These are phyloP conservation scores for Patella ulyssiponensis DNA, from an alignment of 2,888 invertebrate genomes.

Conservation along the genomic window DNA sequence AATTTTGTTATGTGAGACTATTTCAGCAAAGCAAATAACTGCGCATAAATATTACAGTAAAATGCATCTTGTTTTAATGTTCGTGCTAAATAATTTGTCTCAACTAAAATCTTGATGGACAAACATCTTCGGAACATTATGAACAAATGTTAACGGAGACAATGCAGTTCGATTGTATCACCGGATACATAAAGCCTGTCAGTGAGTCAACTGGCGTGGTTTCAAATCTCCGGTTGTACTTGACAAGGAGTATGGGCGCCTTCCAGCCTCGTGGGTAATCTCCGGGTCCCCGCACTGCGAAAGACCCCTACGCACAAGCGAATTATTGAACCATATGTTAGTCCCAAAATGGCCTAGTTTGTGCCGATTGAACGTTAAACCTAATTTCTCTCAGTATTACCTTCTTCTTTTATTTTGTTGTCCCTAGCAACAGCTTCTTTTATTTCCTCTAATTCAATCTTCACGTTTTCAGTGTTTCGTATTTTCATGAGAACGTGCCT, in stretches of 20 bases:
- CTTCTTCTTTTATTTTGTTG: slow-evolving; percentile 34
- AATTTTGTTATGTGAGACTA: too few relatives aligned
- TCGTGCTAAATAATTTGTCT: neutral
- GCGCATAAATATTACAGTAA: too few relatives aligned
- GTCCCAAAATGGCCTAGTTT: too few relatives aligned
- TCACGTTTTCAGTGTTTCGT: slow-evolving; percentile 67
- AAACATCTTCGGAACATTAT: neutral
- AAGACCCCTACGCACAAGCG: too few relatives aligned
- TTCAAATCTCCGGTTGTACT: too few relatives aligned
- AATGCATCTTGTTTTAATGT: neutral
- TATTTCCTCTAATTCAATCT: slow-evolving; percentile 71
- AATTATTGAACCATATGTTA: too few relatives aligned
- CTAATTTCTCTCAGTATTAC: neutral
- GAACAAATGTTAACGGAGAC: neutral
- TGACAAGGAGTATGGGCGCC: too few relatives aligned
- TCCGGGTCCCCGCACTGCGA: too few relatives aligned
- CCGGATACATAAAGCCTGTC: neutral
- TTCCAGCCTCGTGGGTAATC: too few relatives aligned
- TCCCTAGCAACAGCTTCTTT: slow-evolving; percentile 54
- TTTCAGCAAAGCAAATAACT: too few relatives aligned
- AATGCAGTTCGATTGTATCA: neutral
- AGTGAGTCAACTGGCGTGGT: too few relatives aligned
- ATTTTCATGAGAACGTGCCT: slow-evolving; percentile 65
- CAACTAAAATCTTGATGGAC: neutral
- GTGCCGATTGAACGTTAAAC: too few relatives aligned